phyloP scores from a whole-genome alignment of 2,888 invertebrate species.

The Drosophila prostipennis region DNA sequence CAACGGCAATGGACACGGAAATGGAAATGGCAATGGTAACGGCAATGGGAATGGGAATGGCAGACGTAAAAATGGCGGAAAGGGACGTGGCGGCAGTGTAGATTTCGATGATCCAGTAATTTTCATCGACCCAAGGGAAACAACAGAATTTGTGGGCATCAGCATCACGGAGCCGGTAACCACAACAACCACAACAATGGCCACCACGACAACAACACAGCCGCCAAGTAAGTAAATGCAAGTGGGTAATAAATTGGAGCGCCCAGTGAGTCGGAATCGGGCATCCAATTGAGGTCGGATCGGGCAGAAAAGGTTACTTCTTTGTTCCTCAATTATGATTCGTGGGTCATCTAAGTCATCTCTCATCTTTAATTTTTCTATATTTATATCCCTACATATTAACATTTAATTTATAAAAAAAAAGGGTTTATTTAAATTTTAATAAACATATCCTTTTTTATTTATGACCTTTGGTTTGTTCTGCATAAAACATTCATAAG shows the following conservation, averaged over 20 bases:
- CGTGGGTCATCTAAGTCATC: slow-evolving; percentile 36
- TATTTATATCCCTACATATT: too few relatives aligned
- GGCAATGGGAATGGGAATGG: slow-evolving; percentile 47
- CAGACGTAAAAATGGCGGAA: slow-evolving; percentile 55
- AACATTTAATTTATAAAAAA: too few relatives aligned
- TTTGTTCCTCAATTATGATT: neutral
- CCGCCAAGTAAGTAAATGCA: slow-evolving; percentile 85
- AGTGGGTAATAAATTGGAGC: slow-evolving; percentile 40
- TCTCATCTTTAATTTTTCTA: too few relatives aligned
- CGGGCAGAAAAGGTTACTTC: neutral
- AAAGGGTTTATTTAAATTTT: too few relatives aligned
- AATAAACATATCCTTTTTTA: neutral
- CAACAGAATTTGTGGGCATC: slow-evolving; percentile 85
- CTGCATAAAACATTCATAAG: neutral
- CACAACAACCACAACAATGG: slow-evolving; percentile 84
- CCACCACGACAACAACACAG: slow-evolving; percentile 87
- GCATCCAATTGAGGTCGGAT: slow-evolving; percentile 7
- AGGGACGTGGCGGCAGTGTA: slow-evolving; percentile 60
- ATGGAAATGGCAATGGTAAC: slow-evolving; percentile 43
- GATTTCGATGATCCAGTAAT: slow-evolving; percentile 83
- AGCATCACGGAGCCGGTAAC: slow-evolving; percentile 83
- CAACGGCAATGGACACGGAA: slow-evolving; percentile 57
- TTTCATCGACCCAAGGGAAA: slow-evolving; percentile 84
- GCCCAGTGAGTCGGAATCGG: slow-evolving; percentile 5
- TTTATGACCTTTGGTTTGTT: neutral